A percentile compares a stretch with the other conserved stretches of the same genome.
phyloP scores from a whole-genome alignment of 30 jellyfish, hydroid and myxozoan genomes.

The Haliclystus octoradiatus region DNA sequence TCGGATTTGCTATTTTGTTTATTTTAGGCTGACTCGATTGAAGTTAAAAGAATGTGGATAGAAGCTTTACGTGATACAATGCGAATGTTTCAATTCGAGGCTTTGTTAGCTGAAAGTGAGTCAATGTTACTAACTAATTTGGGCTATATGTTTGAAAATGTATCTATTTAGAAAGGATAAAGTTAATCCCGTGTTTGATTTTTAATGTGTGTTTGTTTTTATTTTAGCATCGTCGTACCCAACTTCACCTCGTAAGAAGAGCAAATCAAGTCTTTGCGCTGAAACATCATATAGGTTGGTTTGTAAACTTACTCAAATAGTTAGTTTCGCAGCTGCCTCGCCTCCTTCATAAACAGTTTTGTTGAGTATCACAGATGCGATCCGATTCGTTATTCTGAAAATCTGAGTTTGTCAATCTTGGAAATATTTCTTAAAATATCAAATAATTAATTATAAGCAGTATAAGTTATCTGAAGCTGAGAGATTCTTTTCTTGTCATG shows the following conservation, averaged over 20 bases:
- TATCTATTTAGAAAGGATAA: no score
- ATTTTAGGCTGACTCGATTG: constrained; percentile 80
- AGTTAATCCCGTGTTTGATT: no score
- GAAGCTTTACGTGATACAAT: constrained; percentile 63
- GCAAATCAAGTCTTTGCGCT: constrained; percentile 5
- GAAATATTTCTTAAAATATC: neutral
- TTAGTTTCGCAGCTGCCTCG: no score
- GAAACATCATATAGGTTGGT: neutral
- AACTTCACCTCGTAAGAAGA: constrained; percentile 75
- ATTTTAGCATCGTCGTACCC: constrained; percentile 79
- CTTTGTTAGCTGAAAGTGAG: constrained; percentile 54
- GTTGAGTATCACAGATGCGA: no score
- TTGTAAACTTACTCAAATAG: no score
- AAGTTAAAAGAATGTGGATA: constrained; percentile 88
- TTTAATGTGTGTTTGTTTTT: no score
- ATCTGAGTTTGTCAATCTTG: neutral
- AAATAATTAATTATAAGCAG: no score
- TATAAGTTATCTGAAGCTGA: neutral
- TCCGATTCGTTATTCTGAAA: neutral
- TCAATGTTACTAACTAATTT: no score
- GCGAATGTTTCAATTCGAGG: constrained; percentile 86
- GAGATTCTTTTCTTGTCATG: neutral
- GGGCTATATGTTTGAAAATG: no score
- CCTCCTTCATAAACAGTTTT: no score
- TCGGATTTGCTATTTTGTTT: neutral